Evolutionary conservation across 2,888 invertebrate genomes (phyloP).

Genomic region (Xanthorhoe spadicearia): DNA sequence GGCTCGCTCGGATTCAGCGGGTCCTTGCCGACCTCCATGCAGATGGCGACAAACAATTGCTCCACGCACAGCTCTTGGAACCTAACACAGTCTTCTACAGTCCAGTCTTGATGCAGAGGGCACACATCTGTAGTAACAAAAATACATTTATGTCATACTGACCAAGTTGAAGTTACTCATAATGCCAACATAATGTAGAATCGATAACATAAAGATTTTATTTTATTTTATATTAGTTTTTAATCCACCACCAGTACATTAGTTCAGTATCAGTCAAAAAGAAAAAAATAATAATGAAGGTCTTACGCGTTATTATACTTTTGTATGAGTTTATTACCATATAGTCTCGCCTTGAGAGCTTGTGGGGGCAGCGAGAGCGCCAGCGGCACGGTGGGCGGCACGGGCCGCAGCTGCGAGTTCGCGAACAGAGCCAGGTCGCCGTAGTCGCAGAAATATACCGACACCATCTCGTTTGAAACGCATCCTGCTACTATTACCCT

Average conservation of each 20-base stretch:
- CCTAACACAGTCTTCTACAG: conserved; percentile 88
- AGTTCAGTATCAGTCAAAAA: not conserved
- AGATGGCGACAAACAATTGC: conserved; percentile 88
- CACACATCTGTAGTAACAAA: conserved; percentile 72
- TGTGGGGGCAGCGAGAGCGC: conserved; percentile 76
- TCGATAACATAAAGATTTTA: not conserved
- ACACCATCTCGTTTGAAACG: conserved; percentile 79
- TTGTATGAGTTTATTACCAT: conserved; percentile 57
- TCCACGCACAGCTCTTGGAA: conserved; percentile 90
- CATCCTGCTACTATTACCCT: conserved; percentile 81
- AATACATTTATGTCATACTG: not conserved
- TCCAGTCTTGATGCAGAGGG: conserved; percentile 87
- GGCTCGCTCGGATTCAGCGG: conserved; percentile 85
- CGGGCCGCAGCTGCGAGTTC: conserved; percentile 62
- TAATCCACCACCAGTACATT: not conserved
- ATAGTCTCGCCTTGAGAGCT: conserved; percentile 77
- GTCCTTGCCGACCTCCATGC: conserved; percentile 86
- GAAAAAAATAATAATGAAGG: not conserved
- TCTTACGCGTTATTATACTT: not conserved
- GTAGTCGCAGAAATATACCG: conserved; percentile 86
- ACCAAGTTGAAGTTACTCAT: not conserved
- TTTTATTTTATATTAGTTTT: no score
- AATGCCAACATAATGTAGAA: not conserved
- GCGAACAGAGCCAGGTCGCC: conserved; percentile 83
- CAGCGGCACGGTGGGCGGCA: conserved; percentile 66